These are phyloP conservation scores for Brachystomella parvula DNA, from an alignment of 1,140 invertebrate genomes.

Conservation along the genomic window DNA sequence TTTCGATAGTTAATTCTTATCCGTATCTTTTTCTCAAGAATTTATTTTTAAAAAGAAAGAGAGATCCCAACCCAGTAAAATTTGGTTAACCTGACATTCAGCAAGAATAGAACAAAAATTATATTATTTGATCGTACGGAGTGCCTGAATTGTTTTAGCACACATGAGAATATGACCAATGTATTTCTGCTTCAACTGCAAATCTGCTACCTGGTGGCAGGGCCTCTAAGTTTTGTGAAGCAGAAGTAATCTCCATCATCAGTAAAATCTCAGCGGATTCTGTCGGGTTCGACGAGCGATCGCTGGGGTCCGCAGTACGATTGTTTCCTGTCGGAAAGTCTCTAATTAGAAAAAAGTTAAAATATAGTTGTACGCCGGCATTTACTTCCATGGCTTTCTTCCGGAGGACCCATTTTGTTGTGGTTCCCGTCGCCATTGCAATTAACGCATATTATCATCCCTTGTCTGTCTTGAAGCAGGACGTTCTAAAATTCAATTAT, in stretches of 20 bases:
- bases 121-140: slow-evolving; percentile 6
- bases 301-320: neutral
- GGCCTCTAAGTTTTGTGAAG: neutral
- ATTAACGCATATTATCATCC: slow-evolving; percentile 18
- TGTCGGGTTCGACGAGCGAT: neutral
- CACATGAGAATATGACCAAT: slow-evolving; percentile 23
- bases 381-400: neutral
- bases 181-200: slow-evolving; percentile 6
- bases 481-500: slow-evolving; percentile 22
- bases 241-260: slow-evolving; percentile 10
- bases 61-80: too few relatives aligned
- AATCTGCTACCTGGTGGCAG: neutral
- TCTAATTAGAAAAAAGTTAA: neutral
- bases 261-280: slow-evolving; percentile 6
- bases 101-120: neutral
- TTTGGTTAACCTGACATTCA: too few relatives aligned
- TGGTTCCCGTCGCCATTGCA: slow-evolving; percentile 10
- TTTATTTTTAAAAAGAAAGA: slow-evolving; percentile 1
- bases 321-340: neutral
- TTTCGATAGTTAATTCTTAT: neutral
- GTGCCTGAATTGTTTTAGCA: slow-evolving; percentile 21
- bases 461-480: slow-evolving; percentile 30
- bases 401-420: neutral
- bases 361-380: neutral
- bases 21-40: neutral